Conservation (phyloP, 2,113 vertebrate species). For the Ptilorrhoa leucosticta region DNA sequence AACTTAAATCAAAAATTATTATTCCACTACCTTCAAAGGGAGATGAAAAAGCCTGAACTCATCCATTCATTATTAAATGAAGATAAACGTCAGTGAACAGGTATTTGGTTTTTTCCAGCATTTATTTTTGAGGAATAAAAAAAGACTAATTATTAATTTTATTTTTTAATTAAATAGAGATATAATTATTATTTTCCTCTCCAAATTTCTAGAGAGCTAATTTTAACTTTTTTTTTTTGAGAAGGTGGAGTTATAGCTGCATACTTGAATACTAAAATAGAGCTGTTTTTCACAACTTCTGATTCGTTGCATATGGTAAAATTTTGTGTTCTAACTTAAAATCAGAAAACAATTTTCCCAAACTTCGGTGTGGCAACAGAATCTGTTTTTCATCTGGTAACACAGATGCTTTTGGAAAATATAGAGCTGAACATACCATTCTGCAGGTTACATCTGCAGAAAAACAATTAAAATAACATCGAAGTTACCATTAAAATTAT, state of each 20-base stretch:
- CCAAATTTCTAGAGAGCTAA: not conserved
- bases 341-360: not conserved
- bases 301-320: not conserved
- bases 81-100: not conserved
- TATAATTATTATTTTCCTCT: rapidly evolving
- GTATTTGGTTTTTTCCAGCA: rapidly evolving
- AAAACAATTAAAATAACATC: not conserved
- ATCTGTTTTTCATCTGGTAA: not conserved
- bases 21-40: not conserved
- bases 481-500: not conserved
- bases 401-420: not conserved
- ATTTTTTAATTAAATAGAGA: not conserved
- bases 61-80: not conserved
- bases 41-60: not conserved
- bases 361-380: not conserved
- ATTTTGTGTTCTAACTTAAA: not conserved
- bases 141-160: rapidly evolving
- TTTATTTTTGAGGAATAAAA: not conserved
- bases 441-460: not conserved
- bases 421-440: not conserved
- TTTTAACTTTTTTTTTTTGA: not conserved
- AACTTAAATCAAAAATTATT: not conserved
- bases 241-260: not conserved
- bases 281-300: not conserved
- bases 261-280: not conserved